Percentiles rank a stretch among this genome's conserved stretches.
Conservation (phyloP, 2,113 vertebrate genomes). For the Chamaetylas fuelleborni region DNA sequence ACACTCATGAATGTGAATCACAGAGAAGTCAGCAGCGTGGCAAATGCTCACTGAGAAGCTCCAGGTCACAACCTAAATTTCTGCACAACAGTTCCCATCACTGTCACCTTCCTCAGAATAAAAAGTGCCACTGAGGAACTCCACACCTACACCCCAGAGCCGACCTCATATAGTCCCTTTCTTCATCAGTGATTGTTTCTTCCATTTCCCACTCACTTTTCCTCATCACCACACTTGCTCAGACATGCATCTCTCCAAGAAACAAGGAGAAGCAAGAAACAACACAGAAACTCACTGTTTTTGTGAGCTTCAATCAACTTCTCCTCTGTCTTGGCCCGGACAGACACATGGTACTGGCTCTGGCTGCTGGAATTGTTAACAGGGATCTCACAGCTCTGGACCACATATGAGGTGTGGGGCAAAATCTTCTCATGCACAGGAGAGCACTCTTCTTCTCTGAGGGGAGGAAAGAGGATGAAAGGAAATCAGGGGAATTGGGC, state of each 20-base stretch:
- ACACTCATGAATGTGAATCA: background rate
- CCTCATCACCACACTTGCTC: background rate
- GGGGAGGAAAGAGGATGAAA: background rate
- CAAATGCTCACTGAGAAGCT: background rate
- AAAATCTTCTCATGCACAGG: background rate
- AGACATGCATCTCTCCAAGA: background rate
- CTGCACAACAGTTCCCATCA: background rate
- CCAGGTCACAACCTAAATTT: background rate
- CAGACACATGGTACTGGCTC: slow-evolving; percentile 45
- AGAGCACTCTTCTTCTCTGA: slow-evolving; percentile 57
- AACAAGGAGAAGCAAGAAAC: background rate
- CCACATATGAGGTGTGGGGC: background rate
- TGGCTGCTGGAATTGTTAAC: background rate
- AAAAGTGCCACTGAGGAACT: background rate
- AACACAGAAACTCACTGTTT: slow-evolving; percentile 44
- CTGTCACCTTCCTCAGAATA: background rate
- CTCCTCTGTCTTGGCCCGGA: background rate
- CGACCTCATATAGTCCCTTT: background rate
- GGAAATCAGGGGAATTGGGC: background rate
- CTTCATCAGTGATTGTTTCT: background rate
- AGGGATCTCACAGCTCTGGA: slow-evolving; percentile 62
- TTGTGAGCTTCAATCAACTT: background rate
- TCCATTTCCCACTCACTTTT: background rate
- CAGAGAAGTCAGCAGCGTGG: background rate
- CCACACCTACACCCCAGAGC: background rate